Percentiles rank a stretch among this genome's conserved stretches.
These are phyloP conservation scores for Sarotherodon lohbergeri DNA, from an alignment of 2,113 vertebrate species.

Conservation along the genomic window DNA sequence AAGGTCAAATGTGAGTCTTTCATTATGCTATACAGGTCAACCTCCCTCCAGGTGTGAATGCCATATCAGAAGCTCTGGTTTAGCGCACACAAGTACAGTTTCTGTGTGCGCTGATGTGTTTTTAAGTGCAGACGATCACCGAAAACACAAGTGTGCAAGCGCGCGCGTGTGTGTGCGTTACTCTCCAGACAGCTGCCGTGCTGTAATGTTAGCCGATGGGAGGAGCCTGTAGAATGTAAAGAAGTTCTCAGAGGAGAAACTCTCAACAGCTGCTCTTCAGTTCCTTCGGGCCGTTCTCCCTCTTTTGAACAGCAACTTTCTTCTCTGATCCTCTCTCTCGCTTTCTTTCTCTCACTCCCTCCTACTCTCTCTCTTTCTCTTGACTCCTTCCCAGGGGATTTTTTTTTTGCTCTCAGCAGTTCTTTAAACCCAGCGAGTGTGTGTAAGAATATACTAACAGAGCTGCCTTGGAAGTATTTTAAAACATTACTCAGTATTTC, in stretches of 20 bases:
- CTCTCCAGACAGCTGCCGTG: conserved; percentile 42
- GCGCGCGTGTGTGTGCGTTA: neutral
- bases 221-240: conserved; percentile 35
- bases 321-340: neutral
- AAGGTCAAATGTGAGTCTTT: conserved; percentile 33
- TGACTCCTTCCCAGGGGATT: neutral
- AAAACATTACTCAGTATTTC: neutral
- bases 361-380: neutral
- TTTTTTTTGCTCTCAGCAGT: conserved; percentile 3
- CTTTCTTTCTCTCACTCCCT: neutral
- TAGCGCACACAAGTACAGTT: neutral
- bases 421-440: neutral
- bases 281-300: conserved; percentile 35
- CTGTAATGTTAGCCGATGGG: conserved; percentile 43
- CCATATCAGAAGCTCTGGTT: neutral
- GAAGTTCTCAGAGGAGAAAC: conserved; percentile 50
- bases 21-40: neutral
- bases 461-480: neutral
- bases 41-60: neutral
- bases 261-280: conserved; percentile 53
- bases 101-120: neutral
- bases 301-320: conserved; percentile 20
- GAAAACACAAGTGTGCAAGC: neutral
- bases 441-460: neutral
- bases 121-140: neutral